Evolutionary conservation across 2,113 vertebrate genomes (phyloP), one percentile per base, ranked within the genome.

Genomic region (Muntiacus reevesi): DNA sequence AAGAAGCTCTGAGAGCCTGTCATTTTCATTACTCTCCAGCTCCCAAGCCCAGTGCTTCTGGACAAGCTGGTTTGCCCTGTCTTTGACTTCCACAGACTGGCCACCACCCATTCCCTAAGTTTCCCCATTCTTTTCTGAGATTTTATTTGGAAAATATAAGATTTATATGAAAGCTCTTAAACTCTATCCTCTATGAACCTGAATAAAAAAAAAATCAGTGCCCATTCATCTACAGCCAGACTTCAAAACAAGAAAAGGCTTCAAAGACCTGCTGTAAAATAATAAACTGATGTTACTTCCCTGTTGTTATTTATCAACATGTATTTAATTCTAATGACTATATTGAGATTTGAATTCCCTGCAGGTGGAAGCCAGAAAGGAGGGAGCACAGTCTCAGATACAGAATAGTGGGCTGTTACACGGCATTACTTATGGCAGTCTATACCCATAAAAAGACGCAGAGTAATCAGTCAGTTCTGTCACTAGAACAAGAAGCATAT

Each of bases 261-360:
- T 97, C 82, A 90, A 96, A 98, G 92, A 91, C 89, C 45, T 98
- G 94, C 98, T 93, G 54, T 33, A 93, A 97, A 98, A 87, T 87
- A 96, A 97, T 97, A 96, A 97, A 79, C 89, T 94, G 93, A 97
- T 91, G 85, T 85, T 97, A 92, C 92, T 98, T 97, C 97, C 93
- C 97, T 98, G 82, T 97, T 98, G 97, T 97, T 98, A 97, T 98
- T 98, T 98, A 98, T 98, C 98, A 98, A 97, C 93, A 79, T 97
- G 90, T 96, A 97, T 98, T 99, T 98, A 98, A 97, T 96, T 96
- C 82, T 96, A 93, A 98, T 89, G 97, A 96, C 98, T 93, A 92
- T 91, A 30, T 94, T 93, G 94, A 84, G 67, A 93, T 98, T 64
- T 98, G 94, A 89, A 78, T 97, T 95, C 95, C 84, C 98, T 82